phyloP scores from a whole-genome alignment of 2,113 vertebrate species.

The Tetrax tetrax region DNA sequence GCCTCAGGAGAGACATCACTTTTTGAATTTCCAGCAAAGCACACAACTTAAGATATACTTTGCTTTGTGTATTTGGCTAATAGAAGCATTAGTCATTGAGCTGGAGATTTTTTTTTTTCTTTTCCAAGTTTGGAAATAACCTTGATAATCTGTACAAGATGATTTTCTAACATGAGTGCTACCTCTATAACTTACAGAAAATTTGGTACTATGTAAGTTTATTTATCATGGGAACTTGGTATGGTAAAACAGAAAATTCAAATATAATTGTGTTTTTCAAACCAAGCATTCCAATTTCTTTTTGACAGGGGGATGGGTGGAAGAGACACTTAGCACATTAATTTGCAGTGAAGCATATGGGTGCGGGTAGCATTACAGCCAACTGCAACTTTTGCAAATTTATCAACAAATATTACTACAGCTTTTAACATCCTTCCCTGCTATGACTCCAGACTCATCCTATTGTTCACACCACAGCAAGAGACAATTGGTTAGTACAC shows the following conservation, averaged over 20 bases:
- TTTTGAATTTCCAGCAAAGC: slow-evolving; percentile 14
- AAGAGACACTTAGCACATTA: neutral
- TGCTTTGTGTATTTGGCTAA: slow-evolving; percentile 13
- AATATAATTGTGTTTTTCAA: neutral
- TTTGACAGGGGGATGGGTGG: neutral
- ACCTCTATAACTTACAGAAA: neutral
- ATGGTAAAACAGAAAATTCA: neutral
- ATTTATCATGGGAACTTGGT: neutral
- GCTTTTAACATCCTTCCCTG: neutral
- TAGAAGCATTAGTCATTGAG: neutral
- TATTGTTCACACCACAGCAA: neutral
- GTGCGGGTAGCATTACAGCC: neutral
- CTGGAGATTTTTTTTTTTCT: neutral
- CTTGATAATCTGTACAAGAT: neutral
- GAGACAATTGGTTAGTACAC: neutral
- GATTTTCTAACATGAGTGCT: neutral
- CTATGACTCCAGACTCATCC: neutral
- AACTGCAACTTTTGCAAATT: neutral
- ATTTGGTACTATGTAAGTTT: neutral
- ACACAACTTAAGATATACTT: neutral
- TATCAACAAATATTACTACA: neutral
- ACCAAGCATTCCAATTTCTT: neutral
- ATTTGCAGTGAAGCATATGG: neutral
- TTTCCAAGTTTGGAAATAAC: neutral
- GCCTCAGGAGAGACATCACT: neutral